Evolutionary conservation across 2,797 vertebrate genomes (phyloP).

Genomic region (Rhinatrema bivittatum): DNA sequence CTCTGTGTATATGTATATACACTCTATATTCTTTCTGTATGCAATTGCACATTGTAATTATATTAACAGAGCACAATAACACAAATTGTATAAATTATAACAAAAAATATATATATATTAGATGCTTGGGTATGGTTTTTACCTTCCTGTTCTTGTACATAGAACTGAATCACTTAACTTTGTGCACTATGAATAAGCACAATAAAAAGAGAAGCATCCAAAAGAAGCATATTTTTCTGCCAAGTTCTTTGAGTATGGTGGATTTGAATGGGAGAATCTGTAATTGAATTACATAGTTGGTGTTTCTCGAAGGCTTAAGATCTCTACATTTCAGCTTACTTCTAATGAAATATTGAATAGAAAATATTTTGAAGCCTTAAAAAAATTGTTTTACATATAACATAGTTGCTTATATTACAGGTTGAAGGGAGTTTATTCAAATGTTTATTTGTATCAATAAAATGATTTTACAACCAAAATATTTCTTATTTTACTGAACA

Average conservation of each 20-base stretch:
- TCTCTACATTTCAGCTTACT: slow-evolving; percentile 54
- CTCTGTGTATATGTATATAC: slow-evolving; percentile 50
- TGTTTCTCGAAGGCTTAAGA: slow-evolving; percentile 48
- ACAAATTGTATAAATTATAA: slow-evolving; percentile 74
- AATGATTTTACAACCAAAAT: slow-evolving; percentile 76
- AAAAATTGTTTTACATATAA: too few species aligned
- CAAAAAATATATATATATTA: slow-evolving; percentile 57
- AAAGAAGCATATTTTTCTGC: slow-evolving; percentile 29
- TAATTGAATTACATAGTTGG: slow-evolving; percentile 55
- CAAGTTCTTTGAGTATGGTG: slow-evolving; percentile 39
- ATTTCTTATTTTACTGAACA: slow-evolving; percentile 3
- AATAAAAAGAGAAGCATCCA: slow-evolving; percentile 29
- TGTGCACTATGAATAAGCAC: slow-evolving; percentile 34
- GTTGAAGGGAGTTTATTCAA: slow-evolving; percentile 71
- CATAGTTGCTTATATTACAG: slow-evolving; percentile 56
- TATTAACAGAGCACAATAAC: slow-evolving; percentile 82
- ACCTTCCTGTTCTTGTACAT: slow-evolving; percentile 52
- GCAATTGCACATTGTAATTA: slow-evolving; percentile 76
- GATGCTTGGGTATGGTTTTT: slow-evolving; percentile 61
- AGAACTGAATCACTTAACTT: slow-evolving; percentile 38
- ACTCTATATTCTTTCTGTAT: slow-evolving; percentile 64
- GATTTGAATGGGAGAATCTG: slow-evolving; percentile 46
- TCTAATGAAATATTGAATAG: too few species aligned
- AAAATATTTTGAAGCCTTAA: too few species aligned
- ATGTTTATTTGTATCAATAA: slow-evolving; percentile 87